Conservation (phyloP, 2,888 invertebrate genomes). For the Sepiola atlantica region DNA sequence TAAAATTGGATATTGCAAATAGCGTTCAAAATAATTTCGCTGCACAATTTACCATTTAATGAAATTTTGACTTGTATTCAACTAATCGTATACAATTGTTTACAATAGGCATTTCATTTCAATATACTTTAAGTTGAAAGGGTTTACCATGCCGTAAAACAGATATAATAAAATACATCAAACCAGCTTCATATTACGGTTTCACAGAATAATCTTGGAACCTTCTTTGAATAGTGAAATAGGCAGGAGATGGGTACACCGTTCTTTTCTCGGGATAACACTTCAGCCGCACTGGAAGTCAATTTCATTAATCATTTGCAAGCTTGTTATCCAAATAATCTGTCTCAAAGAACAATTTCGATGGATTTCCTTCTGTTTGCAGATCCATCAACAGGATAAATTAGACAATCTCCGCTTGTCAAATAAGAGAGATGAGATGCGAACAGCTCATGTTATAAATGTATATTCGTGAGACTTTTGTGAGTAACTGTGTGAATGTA, state of each 20-base stretch:
- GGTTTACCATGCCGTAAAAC: too few relatives aligned
- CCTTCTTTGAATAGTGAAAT: background rate
- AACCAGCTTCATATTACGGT: too few relatives aligned
- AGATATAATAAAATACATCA: too few relatives aligned
- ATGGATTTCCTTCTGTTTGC: background rate
- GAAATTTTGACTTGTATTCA: too few relatives aligned
- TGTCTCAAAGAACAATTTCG: background rate
- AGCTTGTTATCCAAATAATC: background rate
- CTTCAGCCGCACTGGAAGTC: background rate
- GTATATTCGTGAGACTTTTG: too few relatives aligned
- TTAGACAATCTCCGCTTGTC: constrained; percentile 21
- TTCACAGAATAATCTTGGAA: too few relatives aligned
- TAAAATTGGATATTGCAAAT: too few relatives aligned
- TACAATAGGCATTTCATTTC: too few relatives aligned
- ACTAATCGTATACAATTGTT: too few relatives aligned
- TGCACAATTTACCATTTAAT: too few relatives aligned
- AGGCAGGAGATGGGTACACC: background rate
- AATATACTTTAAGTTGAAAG: too few relatives aligned
- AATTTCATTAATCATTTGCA: background rate
- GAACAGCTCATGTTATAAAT: background rate
- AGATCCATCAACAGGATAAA: background rate
- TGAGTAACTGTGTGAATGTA: background rate
- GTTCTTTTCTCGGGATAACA: background rate
- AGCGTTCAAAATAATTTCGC: too few relatives aligned
- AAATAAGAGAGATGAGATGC: background rate